These are phyloP conservation scores for Drosophila suboccidentalis DNA, from an alignment of 2,888 invertebrate species.

Conservation along the genomic window DNA sequence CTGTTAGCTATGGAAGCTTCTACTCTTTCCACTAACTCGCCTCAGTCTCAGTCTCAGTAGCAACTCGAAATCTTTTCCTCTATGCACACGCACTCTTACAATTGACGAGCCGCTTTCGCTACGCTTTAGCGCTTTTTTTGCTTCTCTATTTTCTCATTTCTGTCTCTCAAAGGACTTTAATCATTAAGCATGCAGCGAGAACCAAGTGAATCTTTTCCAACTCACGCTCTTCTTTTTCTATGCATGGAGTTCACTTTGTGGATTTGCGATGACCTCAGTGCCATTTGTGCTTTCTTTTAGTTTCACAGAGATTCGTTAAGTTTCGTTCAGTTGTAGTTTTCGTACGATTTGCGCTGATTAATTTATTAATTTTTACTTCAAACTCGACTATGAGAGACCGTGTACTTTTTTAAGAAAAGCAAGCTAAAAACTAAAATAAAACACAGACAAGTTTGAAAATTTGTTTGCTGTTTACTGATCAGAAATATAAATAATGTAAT, in stretches of 20 bases:
- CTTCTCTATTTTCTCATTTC: background rate
- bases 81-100: slow-evolving; percentile 36
- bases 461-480: background rate
- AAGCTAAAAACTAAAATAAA: background rate
- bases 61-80: slow-evolving; percentile 24
- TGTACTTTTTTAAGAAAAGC: background rate
- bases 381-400: too few species aligned
- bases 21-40: slow-evolving; percentile 57
- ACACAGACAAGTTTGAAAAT: background rate
- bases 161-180: slow-evolving; percentile 44
- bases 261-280: slow-evolving; percentile 42
- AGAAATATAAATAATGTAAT: background rate
- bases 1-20: slow-evolving; percentile 14
- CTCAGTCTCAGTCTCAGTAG: slow-evolving; percentile 1
- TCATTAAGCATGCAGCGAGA: slow-evolving; percentile 46
- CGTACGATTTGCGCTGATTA: slow-evolving; percentile 46
- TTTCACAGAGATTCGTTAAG: slow-evolving; percentile 4
- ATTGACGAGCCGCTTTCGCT: slow-evolving; percentile 41
- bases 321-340: slow-evolving; percentile 33
- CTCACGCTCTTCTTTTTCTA: background rate
- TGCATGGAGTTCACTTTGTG: slow-evolving; percentile 41
- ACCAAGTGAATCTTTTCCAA: slow-evolving; percentile 12
- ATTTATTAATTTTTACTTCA: slow-evolving; percentile 46
- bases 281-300: background rate
- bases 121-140: slow-evolving; percentile 5